Base-by-base conservation (phyloP, 1,140 invertebrate species). In the Panonychus citri region DNA sequence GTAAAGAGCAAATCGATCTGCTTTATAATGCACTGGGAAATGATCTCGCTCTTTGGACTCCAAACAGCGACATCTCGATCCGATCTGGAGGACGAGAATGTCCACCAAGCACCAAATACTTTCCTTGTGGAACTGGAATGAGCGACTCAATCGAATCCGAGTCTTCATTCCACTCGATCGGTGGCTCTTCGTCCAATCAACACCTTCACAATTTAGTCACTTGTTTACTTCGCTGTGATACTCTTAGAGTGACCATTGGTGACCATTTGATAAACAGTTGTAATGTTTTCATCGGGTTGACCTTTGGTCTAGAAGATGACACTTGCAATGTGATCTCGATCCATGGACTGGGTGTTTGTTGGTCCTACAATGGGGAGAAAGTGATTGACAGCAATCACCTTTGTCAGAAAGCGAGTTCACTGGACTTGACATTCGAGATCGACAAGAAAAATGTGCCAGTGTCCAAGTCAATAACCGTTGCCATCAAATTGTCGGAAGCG, bases 11-110 rank as follows among this genome's bases (percentile, higher is more conserved):
- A 34, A 53, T 62, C 3, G 58, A 62, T 34, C 21, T 62, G 12
- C 43, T 62, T 48, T 62, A 62, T 39, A 62, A 62, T 43, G 53
- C 61, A 15, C 56, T n/a, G 19, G 57, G 49, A 7, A 62, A 59
- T 48, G 61, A 62, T 60, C 51, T 62, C 1, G 48, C 57, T 19
- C 27, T 61, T 4, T 61, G 60, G 60, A 42, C 17, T 12, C 60
- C 60, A 30, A 34, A 53, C n/a, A n/a, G n/a, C n/a, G n/a, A n/a
- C n/a, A n/a, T 52, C 15, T 12, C 15, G 56, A 4, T 15, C n/a
- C 25, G 34, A 43, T 17, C 10, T 50, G 17, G 15, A 5, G 10
- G 30, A 40, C 10, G 5, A 53, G 10, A 34, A 30, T 21, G 21
- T 19, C 46, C 24, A 17, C 5, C 12, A 34, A 34, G 30, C 12